Percentiles rank a stretch among this genome's conserved stretches.
Evolutionary conservation across 2,888 invertebrate species (phyloP).

Genomic region (Heliconius hortense): DNA sequence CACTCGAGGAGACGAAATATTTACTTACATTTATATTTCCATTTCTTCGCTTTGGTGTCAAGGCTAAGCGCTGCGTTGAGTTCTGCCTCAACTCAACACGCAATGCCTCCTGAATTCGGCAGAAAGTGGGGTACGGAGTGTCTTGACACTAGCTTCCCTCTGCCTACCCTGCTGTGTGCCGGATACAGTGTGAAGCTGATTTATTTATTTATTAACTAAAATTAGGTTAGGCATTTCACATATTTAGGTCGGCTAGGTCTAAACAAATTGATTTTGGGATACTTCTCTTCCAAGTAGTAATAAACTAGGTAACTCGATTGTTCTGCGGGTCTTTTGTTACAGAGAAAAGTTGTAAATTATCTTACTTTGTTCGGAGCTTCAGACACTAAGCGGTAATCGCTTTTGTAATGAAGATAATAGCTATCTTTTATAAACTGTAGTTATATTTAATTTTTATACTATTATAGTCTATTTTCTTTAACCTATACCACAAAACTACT

Average conservation of each 20-base stretch:
- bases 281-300: neutral
- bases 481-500: too few species aligned
- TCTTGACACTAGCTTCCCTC: too few species aligned
- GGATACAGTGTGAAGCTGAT: too few species aligned
- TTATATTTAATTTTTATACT: neutral
- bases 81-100: too few species aligned
- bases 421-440: too few species aligned
- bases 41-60: too few species aligned
- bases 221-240: neutral
- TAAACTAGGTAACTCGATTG: constrained; percentile 5
- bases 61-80: too few species aligned
- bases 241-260: neutral
- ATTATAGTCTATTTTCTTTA: neutral
- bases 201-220: neutral
- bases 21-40: too few species aligned
- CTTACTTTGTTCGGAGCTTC: neutral
- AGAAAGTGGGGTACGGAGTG: too few species aligned
- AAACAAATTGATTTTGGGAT: neutral
- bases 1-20: too few species aligned
- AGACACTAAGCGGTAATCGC: neutral
- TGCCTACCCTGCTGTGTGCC: too few species aligned
- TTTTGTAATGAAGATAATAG: neutral
- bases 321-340: neutral
- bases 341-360: neutral
- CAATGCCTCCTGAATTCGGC: too few species aligned